phyloP scores from a whole-genome alignment of 2,113 vertebrate species.

The Psettodes erumei region DNA sequence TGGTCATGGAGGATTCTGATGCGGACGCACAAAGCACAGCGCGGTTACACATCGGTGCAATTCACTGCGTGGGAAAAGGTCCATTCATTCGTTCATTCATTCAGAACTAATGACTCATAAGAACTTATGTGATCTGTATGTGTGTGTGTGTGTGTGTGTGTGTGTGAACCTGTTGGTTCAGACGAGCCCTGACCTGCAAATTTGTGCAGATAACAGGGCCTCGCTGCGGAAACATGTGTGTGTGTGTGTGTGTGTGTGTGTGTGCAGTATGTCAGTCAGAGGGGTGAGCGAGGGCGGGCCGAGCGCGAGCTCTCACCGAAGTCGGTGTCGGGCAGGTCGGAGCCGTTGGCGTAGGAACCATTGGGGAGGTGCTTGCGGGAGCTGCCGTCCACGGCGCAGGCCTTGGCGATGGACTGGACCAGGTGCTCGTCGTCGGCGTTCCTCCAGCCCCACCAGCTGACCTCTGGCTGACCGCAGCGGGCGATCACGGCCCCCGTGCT shows the following conservation, averaged over 20 bases:
- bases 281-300: not conserved
- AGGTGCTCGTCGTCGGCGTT: slow-evolving; percentile 96
- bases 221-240: not conserved
- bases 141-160: too few relatives aligned
- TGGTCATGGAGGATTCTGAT: slow-evolving; percentile 92
- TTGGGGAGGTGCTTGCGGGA: slow-evolving; percentile 83
- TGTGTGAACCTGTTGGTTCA: slow-evolving; percentile 18
- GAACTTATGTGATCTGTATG: not conserved
- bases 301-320: slow-evolving; percentile 85
- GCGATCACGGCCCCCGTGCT: slow-evolving; percentile 96
- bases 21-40: slow-evolving; percentile 25
- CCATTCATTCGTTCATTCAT: too few relatives aligned
- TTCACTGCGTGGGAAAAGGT: too few relatives aligned
- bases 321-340: slow-evolving; percentile 91
- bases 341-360: slow-evolving; percentile 85
- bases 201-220: not conserved
- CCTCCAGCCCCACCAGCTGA: slow-evolving; percentile 99
- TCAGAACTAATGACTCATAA: too few relatives aligned
- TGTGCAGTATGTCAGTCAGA: not conserved
- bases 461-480: slow-evolving; percentile 96
- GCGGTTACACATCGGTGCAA: not conserved
- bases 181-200: slow-evolving; percentile 46
- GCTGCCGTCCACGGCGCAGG: slow-evolving; percentile 89
- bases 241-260: not conserved
- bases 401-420: slow-evolving; percentile 95